These are phyloP conservation scores for Ligdia adustata DNA, from an alignment of 2,888 invertebrate genomes.

Conservation along the genomic window DNA sequence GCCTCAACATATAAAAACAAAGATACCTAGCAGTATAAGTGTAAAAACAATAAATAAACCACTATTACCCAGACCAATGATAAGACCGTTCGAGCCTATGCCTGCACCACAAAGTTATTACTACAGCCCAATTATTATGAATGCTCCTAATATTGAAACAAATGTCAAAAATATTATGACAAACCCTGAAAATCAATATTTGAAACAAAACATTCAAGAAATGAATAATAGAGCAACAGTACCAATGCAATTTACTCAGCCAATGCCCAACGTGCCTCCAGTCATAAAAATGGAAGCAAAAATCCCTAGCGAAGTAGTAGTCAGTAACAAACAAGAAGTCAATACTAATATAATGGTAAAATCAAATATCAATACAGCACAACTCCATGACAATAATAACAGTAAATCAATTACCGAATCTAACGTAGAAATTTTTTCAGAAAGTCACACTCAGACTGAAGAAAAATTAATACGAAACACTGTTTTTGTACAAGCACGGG, in stretches of 20 bases:
- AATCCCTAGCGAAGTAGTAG: neutral
- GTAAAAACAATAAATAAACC: slow-evolving; percentile 52
- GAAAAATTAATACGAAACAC: slow-evolving; percentile 72
- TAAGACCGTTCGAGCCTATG: slow-evolving; percentile 30
- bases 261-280: slow-evolving; percentile 3
- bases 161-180: slow-evolving; percentile 9
- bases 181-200: slow-evolving; percentile 10
- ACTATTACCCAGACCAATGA: slow-evolving; percentile 58
- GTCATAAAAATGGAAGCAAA: neutral
- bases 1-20: slow-evolving; percentile 31
- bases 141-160: slow-evolving; percentile 10
- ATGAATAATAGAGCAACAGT: neutral
- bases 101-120: slow-evolving; percentile 18
- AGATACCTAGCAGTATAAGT: slow-evolving; percentile 39
- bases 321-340: neutral
- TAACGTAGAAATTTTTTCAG: slow-evolving; percentile 18
- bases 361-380: neutral
- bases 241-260: neutral
- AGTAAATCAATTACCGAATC: slow-evolving; percentile 28
- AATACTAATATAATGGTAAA: neutral
- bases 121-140: slow-evolving; percentile 4
- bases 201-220: slow-evolving; percentile 10
- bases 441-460: slow-evolving; percentile 36
- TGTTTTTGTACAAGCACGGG: slow-evolving; percentile 71
- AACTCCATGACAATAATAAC: slow-evolving; percentile 24